These are phyloP conservation scores for Rotaria magnacalcarata DNA, from an alignment of 2,888 invertebrate genomes.

Conservation along the genomic window DNA sequence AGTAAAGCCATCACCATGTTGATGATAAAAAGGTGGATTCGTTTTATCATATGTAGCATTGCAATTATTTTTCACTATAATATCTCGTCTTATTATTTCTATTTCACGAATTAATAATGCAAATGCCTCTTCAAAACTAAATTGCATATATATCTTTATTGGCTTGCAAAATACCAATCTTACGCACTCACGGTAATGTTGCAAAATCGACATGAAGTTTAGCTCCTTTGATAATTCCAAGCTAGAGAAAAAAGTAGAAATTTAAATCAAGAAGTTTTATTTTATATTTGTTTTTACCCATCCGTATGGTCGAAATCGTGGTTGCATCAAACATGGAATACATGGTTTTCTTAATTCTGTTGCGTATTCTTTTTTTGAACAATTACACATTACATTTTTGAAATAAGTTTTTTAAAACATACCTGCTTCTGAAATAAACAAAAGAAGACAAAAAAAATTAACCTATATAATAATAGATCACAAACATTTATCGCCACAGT, in stretches of 20 bases:
- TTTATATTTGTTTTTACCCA: not conserved
- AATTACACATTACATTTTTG: not conserved
- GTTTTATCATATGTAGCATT: not conserved
- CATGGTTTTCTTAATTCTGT: constrained; percentile 23
- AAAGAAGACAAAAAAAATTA: no score
- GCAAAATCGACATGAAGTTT: constrained; percentile 28
- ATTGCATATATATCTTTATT: not conserved
- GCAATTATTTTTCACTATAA: not conserved
- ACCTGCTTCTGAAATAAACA: constrained; percentile 24
- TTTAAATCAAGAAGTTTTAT: not conserved
- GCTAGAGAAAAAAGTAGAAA: not conserved
- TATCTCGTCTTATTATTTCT: not conserved
- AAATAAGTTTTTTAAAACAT: not conserved
- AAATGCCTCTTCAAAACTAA: constrained; percentile 17
- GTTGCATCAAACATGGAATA: constrained; percentile 20
- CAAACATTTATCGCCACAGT: no score
- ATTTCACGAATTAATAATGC: constrained; percentile 21
- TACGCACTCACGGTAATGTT: not conserved
- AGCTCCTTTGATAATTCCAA: constrained; percentile 22
- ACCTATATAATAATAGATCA: no score
- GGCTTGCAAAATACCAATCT: not conserved
- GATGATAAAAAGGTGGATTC: not conserved
- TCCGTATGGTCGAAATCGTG: constrained; percentile 34
- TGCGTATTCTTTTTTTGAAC: not conserved
- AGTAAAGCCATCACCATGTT: not conserved